A percentile compares a stretch with the other conserved stretches of the same genome.
Evolutionary conservation across 2,113 vertebrate genomes (phyloP).

Genomic region (Eleginops maclovinus): DNA sequence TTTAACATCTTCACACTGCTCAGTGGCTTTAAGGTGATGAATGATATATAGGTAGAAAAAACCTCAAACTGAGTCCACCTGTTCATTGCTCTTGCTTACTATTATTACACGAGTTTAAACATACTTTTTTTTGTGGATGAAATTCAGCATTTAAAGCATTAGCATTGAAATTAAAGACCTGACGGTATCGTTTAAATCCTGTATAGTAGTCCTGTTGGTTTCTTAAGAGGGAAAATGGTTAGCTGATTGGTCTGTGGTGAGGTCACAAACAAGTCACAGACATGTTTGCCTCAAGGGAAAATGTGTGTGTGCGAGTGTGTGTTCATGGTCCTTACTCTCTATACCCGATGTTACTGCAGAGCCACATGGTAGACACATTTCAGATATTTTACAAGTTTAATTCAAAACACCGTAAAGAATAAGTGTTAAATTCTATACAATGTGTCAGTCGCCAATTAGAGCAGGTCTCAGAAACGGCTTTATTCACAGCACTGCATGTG

Average conservation of each 20-base stretch:
- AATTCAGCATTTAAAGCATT: slow-evolving; percentile 19
- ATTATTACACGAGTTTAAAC: neutral
- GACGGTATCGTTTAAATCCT: slow-evolving; percentile 38
- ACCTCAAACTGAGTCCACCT: slow-evolving; percentile 20
- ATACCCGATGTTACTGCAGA: slow-evolving; percentile 39
- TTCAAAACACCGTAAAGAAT: slow-evolving; percentile 67
- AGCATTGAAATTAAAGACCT: slow-evolving; percentile 48
- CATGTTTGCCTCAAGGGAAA: slow-evolving; percentile 62
- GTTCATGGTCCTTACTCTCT: slow-evolving; percentile 22
- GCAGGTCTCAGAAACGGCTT: slow-evolving; percentile 13
- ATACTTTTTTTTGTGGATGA: slow-evolving; percentile 12
- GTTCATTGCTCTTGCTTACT: neutral
- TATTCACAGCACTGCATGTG: slow-evolving; percentile 17
- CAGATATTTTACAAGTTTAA: slow-evolving; percentile 67
- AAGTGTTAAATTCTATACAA: slow-evolving; percentile 50
- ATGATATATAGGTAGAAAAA: slow-evolving; percentile 35
- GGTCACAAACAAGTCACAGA: slow-evolving; percentile 74
- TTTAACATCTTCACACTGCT: neutral
- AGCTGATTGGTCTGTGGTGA: slow-evolving; percentile 64
- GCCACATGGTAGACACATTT: slow-evolving; percentile 74
- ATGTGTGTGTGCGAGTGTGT: slow-evolving; percentile 43
- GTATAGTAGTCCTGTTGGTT: slow-evolving; percentile 39
- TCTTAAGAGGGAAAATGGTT: slow-evolving; percentile 49
- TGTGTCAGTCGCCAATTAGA: slow-evolving; percentile 27
- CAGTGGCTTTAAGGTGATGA: slow-evolving; percentile 7